phyloP scores from a whole-genome alignment of 2,797 vertebrate species.

The Phylloscopus collybita region DNA sequence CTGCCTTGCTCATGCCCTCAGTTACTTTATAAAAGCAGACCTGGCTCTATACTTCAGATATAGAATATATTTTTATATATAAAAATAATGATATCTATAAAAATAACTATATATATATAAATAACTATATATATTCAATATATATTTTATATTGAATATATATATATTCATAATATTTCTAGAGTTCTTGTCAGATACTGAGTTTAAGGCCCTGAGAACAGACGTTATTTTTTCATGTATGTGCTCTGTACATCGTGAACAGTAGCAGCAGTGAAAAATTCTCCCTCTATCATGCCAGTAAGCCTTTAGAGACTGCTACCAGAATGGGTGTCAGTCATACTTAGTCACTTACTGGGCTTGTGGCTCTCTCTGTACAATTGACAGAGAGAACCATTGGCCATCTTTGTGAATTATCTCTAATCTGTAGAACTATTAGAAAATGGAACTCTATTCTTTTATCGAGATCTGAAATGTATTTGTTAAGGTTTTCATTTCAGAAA shows the following conservation, averaged over 20 bases:
- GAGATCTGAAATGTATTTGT: not conserved
- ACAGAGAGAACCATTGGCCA: not conserved
- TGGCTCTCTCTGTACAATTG: not conserved
- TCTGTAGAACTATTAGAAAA: not conserved
- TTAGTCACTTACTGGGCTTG: not conserved
- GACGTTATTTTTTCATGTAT: not conserved
- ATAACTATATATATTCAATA: no score
- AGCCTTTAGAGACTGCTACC: not conserved
- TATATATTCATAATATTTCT: not conserved
- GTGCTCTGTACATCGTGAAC: not conserved
- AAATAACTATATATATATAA: no score
- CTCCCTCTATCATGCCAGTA: not conserved
- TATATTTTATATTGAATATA: no score
- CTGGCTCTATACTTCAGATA: not conserved
- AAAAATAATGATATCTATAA: no score
- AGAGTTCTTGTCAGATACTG: not conserved
- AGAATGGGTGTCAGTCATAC: not conserved
- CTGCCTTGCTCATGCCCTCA: not conserved
- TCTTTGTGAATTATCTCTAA: not conserved
- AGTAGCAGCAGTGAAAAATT: not conserved
- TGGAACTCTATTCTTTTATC: not conserved
- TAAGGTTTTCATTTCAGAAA: not conserved
- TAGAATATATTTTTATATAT: no score
- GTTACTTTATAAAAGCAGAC: not conserved
- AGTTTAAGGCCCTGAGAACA: not conserved